phyloP scores from a whole-genome alignment of 2,888 invertebrate species.

The Apamea sordens region DNA sequence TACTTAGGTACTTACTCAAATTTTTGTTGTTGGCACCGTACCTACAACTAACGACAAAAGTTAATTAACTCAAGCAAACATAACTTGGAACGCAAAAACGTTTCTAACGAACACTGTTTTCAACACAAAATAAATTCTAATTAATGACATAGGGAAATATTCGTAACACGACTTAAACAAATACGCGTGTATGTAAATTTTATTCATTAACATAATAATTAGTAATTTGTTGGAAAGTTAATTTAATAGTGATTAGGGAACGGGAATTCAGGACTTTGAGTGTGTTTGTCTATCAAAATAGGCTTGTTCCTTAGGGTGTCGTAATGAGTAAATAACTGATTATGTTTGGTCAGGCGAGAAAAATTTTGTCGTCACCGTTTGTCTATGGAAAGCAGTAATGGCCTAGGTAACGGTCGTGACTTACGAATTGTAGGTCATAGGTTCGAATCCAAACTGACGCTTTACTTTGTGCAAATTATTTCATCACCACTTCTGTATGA shows the following conservation, averaged over 20 bases:
- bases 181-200: conserved; percentile 54
- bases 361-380: not conserved
- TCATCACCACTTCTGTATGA: too few species aligned
- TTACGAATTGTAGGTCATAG: too few species aligned
- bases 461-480: too few species aligned
- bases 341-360: conserved; percentile 35
- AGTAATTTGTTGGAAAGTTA: conserved; percentile 55
- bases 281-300: conserved; percentile 29
- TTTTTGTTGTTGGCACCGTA: not conserved
- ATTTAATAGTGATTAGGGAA: conserved; percentile 56
- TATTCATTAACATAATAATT: conserved; percentile 58
- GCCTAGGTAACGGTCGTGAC: too few species aligned
- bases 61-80: conserved; percentile 52
- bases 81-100: conserved; percentile 36
- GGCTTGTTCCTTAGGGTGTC: conserved; percentile 13
- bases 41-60: conserved; percentile 13
- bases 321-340: conserved; percentile 35
- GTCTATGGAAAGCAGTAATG: too few species aligned
- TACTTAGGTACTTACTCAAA: too few species aligned
- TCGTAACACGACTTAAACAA: conserved; percentile 42
- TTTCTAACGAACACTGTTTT: conserved; percentile 36
- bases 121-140: conserved; percentile 59
- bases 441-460: too few species aligned
- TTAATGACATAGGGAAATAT: conserved; percentile 53
- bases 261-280: conserved; percentile 31